Base-by-base conservation (phyloP, 2,113 vertebrate genomes). In the Elachura formosa region DNA sequence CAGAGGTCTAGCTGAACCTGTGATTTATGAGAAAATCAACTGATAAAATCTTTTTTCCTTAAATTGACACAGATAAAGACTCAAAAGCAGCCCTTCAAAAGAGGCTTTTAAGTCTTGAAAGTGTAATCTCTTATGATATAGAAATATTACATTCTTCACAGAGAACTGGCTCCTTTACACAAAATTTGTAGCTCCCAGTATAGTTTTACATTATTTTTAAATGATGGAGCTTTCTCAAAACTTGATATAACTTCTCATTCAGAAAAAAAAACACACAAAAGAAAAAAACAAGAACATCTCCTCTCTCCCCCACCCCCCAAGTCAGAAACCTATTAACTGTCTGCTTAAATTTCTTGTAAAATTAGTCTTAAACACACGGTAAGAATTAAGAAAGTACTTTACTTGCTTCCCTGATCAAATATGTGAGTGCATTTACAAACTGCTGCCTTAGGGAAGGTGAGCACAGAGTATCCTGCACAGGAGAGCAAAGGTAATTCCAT, bases 261-360 rank as follows among this genome's bases (percentile, higher is more conserved):
- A 77, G 29, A 41, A 69, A 24, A 13, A 14, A 31, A 48, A 9
- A 16, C 14, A 25, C 17, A n/a, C 7, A 34, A 7, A 40, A 54
- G 21, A 46, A 56, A 61, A 59, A 2, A 52, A n/a, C 22, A 72
- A 62, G 7, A n/a, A 62, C 10, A n/a, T 2, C 0, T 12, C 24
- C 8, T 25, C 6, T 10, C 3, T n/a, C 3, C 25, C 5, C 4
- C 1, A 1, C 2, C 20, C 2, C 2, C 15, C 16, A 48, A 55
- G 34, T 31, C 4, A 41, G 48, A 89, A 52, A 28, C 10, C 43
- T 83, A 8, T 31, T 83, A 73, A 41, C n/a, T 88, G 38, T 72
- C 78, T 93, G 26, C 59, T 80, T 74, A 80, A 66, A 81, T 71
- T 61, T 41, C 45, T 34, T 78, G 81, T 11, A 79, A 90, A 91